These are phyloP conservation scores for Tricholauxania praeusta DNA, from an alignment of 2,888 invertebrate genomes.

Conservation along the genomic window DNA sequence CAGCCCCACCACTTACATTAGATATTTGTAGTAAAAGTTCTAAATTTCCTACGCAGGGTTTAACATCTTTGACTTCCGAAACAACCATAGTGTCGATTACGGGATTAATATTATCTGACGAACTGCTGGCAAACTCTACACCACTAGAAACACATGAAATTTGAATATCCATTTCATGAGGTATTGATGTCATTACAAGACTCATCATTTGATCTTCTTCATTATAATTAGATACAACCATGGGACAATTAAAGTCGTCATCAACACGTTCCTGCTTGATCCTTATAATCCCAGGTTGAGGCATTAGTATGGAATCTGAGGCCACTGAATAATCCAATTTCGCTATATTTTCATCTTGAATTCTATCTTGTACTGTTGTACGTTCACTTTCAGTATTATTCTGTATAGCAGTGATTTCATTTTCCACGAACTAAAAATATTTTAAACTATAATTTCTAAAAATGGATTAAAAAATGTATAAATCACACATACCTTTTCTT, in stretches of 20 bases:
- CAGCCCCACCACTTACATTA: conserved; percentile 57
- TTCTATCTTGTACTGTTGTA: too few species aligned
- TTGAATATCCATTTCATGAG: conserved; percentile 57
- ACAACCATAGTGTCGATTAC: background rate
- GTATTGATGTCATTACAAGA: conserved; percentile 60
- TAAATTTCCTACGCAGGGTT: conserved; percentile 60
- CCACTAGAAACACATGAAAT: conserved; percentile 55
- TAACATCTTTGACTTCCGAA: conserved; percentile 54
- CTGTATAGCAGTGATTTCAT: too few species aligned
- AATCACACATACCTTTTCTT: conserved; percentile 27
- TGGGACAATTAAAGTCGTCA: conserved; percentile 30
- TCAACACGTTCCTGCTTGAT: conserved; percentile 58
- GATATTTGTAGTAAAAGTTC: conserved; percentile 61
- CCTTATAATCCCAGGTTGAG: conserved; percentile 44
- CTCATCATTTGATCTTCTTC: conserved; percentile 27
- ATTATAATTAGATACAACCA: conserved; percentile 6
- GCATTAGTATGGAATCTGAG: conserved; percentile 27
- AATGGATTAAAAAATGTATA: too few species aligned
- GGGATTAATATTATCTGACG: background rate
- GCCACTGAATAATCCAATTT: background rate
- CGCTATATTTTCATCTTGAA: background rate
- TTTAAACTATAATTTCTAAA: too few species aligned
- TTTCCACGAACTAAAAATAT: too few species aligned
- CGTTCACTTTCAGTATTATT: too few species aligned
- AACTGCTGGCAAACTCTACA: conserved; percentile 47